Evolutionary conservation across 2,888 invertebrate genomes (phyloP), one percentile per base, ranked within the genome.

Genomic region (Drosophila monieri): DNA sequence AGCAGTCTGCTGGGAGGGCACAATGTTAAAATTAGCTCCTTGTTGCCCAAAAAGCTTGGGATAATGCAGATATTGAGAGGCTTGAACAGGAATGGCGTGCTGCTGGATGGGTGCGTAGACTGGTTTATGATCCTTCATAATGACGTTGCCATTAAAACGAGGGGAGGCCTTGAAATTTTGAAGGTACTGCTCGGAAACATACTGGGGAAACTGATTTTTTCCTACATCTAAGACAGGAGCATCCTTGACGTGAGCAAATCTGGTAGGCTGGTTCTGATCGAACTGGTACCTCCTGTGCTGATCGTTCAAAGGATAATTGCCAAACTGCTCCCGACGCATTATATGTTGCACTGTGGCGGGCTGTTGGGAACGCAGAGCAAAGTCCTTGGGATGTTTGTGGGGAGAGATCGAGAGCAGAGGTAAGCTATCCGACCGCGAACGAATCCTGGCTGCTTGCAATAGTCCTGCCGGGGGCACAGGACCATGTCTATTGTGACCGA

Each of bases 151-250:
- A 70, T 86, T 90, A 39, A 85, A 90, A 3, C 76, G 62, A 0
- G 88, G 90, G 0, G 91, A 91, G 0, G 90, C 87, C 59, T 91
- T 90, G 8, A 91, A 90, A 54, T 83, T 89, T 14, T 77, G 85
- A 4, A 76, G 54, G 32, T 89, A 89, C 47, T 87, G 81, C 12
- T 76, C 77, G 21, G 67, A 70, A 10, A 76, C 75, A 2, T 66
- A 73, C 3, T 76, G 76, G 0, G 72, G 80, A 27, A 76, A 74
- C 43, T 73, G 76, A 55, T 78, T 80, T 65, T 90, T 89, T 32
- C 76, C 88, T 15, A 77, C 77, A 62, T 85, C 86, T 23, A 79
- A 66, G 8, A 80, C 62, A 2, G 78, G 71, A 0, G 80, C 51
- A 18, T 86, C 85, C 57, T 90, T 90, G 1, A 84, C 66, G 2